A percentile compares a stretch with the other conserved stretches of the same genome.
These are phyloP conservation scores for Troilus luridus DNA, from an alignment of 2,888 invertebrate genomes.

Conservation along the genomic window DNA sequence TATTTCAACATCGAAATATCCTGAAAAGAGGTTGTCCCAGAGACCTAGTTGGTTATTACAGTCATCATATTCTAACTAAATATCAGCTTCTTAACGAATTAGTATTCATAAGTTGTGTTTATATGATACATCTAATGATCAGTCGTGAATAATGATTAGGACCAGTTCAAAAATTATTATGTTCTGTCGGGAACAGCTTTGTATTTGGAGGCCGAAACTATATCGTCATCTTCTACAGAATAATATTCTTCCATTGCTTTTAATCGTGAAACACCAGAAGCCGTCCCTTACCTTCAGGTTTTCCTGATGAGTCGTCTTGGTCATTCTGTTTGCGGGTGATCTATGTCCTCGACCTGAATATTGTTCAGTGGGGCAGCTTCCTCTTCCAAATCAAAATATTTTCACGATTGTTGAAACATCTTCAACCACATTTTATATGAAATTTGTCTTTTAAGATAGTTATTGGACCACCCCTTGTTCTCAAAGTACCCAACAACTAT, in stretches of 20 bases:
- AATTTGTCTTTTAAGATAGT: too few species aligned
- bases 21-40: not conserved
- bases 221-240: not conserved
- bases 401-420: not conserved
- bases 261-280: not conserved
- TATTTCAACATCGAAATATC: not conserved
- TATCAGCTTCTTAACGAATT: not conserved
- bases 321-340: not conserved
- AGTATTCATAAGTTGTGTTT: not conserved
- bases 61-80: not conserved
- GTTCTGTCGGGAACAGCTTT: not conserved
- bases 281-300: not conserved
- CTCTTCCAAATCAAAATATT: not conserved
- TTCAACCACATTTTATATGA: too few species aligned
- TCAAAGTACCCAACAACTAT: too few species aligned
- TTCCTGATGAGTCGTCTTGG: slow-evolving; percentile 13
- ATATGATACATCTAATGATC: not conserved
- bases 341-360: slow-evolving; percentile 13
- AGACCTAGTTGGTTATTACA: not conserved
- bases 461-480: too few species aligned
- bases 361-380: too few species aligned
- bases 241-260: not conserved
- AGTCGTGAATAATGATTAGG: not conserved
- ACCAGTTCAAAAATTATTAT: not conserved
- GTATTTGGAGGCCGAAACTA: not conserved